Conservation (phyloP, 2,797 vertebrate species). For the Sylvia borin region DNA sequence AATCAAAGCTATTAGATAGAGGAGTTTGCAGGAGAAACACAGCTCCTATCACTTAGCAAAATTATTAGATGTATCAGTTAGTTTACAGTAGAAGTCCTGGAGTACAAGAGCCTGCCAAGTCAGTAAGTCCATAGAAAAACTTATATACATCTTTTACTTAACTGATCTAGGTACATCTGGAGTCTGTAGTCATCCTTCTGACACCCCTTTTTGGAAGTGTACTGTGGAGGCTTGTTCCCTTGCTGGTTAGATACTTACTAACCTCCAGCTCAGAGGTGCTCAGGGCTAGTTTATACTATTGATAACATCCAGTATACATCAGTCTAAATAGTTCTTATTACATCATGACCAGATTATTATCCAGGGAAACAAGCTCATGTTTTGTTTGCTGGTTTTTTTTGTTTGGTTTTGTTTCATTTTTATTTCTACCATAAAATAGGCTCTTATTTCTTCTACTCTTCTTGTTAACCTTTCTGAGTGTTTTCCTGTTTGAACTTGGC, state of each 20-base stretch:
- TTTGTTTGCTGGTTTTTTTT: neutral
- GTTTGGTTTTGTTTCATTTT: rapidly evolving
- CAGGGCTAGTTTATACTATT: neutral
- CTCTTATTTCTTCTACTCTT: neutral
- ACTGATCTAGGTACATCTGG: neutral
- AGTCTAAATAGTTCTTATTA: neutral
- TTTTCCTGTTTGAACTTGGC: neutral
- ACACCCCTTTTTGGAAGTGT: neutral
- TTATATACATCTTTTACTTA: neutral
- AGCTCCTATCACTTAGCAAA: neutral
- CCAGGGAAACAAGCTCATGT: neutral
- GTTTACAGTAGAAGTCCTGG: neutral
- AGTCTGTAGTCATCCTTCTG: neutral
- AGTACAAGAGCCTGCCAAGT: neutral
- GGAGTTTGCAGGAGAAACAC: neutral
- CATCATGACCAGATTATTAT: neutral
- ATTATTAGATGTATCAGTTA: neutral
- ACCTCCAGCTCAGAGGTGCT: neutral
- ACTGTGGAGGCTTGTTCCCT: neutral
- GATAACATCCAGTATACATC: neutral
- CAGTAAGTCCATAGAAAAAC: neutral
- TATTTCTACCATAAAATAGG: neutral
- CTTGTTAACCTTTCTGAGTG: neutral
- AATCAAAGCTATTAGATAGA: neutral
- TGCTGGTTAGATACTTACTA: neutral